Percentiles rank a stretch among this genome's conserved stretches.
Evolutionary conservation across 2,797 vertebrate genomes (phyloP).

Genomic region (Galago senegalensis): DNA sequence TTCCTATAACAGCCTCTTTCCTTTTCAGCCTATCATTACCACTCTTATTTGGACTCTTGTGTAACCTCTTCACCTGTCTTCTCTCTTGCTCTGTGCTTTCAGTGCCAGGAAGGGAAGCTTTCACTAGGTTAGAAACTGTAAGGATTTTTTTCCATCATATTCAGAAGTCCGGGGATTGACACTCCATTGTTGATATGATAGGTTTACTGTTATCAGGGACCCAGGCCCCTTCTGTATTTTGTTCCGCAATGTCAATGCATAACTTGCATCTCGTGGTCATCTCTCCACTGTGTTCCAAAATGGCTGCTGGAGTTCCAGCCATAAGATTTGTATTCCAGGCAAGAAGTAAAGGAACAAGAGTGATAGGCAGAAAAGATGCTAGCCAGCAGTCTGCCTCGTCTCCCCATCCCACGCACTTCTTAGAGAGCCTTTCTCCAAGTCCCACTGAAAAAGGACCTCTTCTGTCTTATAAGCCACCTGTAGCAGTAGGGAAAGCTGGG

Average conservation of each 20-base stretch:
- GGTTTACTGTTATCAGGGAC: neutral
- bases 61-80: neutral
- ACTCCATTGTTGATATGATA: neutral
- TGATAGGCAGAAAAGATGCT: neutral
- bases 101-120: neutral
- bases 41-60: neutral
- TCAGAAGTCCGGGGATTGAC: neutral
- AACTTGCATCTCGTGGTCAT: neutral
- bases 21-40: neutral
- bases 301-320: neutral
- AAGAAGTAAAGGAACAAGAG: neutral
- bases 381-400: neutral
- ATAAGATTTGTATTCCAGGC: neutral
- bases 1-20: neutral
- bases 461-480: neutral
- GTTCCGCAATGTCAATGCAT: neutral
- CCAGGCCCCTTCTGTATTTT: neutral
- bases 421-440: neutral
- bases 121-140: neutral
- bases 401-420: neutral
- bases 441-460: neutral
- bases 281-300: neutral
- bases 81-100: neutral
- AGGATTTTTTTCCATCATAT: neutral
- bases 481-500: neutral